These are phyloP conservation scores for Drosophila leonis DNA, from an alignment of 2,888 invertebrate species.

Conservation along the genomic window DNA sequence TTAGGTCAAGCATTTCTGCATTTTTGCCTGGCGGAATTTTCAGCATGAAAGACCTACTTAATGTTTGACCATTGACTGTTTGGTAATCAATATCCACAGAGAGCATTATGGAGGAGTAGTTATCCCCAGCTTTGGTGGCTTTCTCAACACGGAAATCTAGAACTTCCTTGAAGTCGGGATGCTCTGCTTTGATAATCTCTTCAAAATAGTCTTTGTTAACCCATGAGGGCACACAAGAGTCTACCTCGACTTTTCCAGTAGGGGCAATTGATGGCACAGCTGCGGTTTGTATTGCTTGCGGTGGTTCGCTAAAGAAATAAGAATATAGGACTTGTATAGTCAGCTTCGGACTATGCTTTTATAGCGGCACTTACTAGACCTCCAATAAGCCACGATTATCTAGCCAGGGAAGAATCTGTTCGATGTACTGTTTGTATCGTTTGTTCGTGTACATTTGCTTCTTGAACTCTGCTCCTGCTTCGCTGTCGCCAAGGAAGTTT, in stretches of 20 bases:
- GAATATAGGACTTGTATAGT: too few species aligned
- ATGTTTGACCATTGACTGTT: slow-evolving; percentile 12
- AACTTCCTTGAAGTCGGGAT: slow-evolving; percentile 53
- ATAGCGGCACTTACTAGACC: slow-evolving; percentile 29
- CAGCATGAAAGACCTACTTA: slow-evolving; percentile 56
- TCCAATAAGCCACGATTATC: slow-evolving; percentile 79
- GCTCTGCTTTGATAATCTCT: slow-evolving; percentile 50
- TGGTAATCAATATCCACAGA: slow-evolving; percentile 53
- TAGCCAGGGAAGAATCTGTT: slow-evolving; percentile 79
- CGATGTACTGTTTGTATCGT: slow-evolving; percentile 71
- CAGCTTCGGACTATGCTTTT: not conserved
- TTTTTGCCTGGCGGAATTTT: slow-evolving; percentile 47
- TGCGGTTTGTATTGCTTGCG: not conserved
- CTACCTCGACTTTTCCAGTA: not conserved
- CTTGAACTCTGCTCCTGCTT: slow-evolving; percentile 56
- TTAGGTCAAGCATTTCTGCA: slow-evolving; percentile 23
- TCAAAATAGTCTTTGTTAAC: slow-evolving; percentile 56
- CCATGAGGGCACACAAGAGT: slow-evolving; percentile 53
- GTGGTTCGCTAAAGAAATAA: slow-evolving; percentile 23
- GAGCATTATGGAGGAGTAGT: slow-evolving; percentile 70
- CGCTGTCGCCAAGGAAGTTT: slow-evolving; percentile 62
- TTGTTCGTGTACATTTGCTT: slow-evolving; percentile 67
- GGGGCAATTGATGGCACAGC: not conserved
- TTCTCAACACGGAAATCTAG: slow-evolving; percentile 49
- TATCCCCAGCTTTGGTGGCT: slow-evolving; percentile 69